These are phyloP conservation scores for Atta cephalotes DNA, from an alignment of 1,140 invertebrate species.

Conservation along the genomic window DNA sequence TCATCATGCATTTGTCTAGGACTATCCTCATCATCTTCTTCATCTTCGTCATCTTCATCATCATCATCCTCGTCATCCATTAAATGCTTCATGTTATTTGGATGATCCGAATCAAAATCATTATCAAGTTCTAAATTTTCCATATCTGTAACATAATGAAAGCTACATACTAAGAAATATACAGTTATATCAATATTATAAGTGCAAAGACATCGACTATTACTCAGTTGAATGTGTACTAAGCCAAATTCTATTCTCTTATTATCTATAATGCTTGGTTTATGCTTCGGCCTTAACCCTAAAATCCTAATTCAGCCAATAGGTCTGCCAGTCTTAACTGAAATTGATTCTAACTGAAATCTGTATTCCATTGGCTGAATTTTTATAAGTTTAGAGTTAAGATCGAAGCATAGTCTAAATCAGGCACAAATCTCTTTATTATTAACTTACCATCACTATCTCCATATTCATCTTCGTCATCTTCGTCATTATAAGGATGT, in stretches of 20 bases:
- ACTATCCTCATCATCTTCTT: slow-evolving; percentile 70
- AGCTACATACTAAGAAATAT: slow-evolving; percentile 10
- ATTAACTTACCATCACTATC: slow-evolving; percentile 71
- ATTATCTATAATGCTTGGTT: neutral
- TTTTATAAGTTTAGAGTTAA: too few species aligned
- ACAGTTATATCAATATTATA: neutral
- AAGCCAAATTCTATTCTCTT: neutral
- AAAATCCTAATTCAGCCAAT: too few species aligned
- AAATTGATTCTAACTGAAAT: too few species aligned
- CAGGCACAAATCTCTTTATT: neutral
- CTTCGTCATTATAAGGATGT: slow-evolving; percentile 72
- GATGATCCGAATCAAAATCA: slow-evolving; percentile 31
- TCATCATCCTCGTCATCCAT: slow-evolving; percentile 64
- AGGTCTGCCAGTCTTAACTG: too few species aligned
- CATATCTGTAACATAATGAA: slow-evolving; percentile 60
- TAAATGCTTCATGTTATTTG: slow-evolving; percentile 42
- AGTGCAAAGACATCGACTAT: neutral
- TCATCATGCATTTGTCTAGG: slow-evolving; percentile 48
- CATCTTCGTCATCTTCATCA: slow-evolving; percentile 74
- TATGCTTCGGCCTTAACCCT: too few species aligned
- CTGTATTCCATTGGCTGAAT: too few species aligned
- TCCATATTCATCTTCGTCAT: slow-evolving; percentile 71
- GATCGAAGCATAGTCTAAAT: too few species aligned
- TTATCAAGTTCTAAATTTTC: slow-evolving; percentile 70
- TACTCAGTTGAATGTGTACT: neutral